phyloP scores from a whole-genome alignment of 2,888 invertebrate species.

The Tupiocoris notatus region DNA sequence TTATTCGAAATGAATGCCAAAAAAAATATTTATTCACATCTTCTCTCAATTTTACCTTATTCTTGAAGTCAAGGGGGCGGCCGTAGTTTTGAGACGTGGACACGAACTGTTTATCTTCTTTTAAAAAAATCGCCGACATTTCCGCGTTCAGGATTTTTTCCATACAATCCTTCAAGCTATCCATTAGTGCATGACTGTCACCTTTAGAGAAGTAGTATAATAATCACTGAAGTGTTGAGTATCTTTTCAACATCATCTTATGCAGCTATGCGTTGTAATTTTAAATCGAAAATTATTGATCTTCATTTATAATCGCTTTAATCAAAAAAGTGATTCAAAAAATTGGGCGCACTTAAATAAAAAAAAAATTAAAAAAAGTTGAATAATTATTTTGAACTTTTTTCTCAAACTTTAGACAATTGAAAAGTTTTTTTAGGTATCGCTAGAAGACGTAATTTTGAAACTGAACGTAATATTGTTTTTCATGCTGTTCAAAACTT shows the following conservation, averaged over 20 bases:
- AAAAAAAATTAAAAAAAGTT: no score
- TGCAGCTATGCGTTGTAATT: not conserved
- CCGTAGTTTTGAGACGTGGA: constrained; percentile 17
- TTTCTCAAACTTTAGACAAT: no score
- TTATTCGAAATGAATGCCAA: not conserved
- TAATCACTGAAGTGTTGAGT: not conserved
- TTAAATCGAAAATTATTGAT: not conserved
- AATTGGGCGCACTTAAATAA: no score
- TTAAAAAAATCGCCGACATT: constrained; percentile 28
- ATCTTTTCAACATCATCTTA: not conserved
- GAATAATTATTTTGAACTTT: no score
- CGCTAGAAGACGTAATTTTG: no score
- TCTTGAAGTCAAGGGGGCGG: constrained; percentile 19
- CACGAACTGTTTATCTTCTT: constrained; percentile 32
- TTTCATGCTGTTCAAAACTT: no score
- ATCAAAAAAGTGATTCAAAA: no score
- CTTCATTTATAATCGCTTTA: not conserved
- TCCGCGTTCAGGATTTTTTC: constrained; percentile 5
- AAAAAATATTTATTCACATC: not conserved
- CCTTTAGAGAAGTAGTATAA: not conserved
- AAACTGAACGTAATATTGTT: no score
- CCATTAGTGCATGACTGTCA: not conserved
- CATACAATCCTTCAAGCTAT: not conserved
- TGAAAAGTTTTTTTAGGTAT: no score
- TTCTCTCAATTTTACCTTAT: constrained; percentile 4